Conservation (phyloP, 2,888 invertebrate species). For the Drosophila multiciliata region DNA sequence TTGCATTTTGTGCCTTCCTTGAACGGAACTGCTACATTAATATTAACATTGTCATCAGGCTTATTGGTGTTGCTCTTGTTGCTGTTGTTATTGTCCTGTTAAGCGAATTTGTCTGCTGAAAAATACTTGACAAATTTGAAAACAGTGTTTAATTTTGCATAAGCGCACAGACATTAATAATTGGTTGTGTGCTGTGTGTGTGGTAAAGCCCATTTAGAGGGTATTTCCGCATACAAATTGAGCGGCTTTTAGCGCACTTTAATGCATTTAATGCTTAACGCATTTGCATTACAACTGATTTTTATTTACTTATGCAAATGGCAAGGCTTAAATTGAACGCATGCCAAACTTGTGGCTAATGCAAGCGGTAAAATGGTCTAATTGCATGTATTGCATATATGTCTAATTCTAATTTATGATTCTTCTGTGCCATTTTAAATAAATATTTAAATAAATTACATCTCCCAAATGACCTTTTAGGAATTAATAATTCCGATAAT, state of each 20-base stretch:
- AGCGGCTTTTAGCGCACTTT: constrained; percentile 20
- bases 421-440: constrained; percentile 9
- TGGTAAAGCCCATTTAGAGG: constrained; percentile 20
- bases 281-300: constrained; percentile 35
- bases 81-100: constrained; percentile 1
- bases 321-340: constrained; percentile 44
- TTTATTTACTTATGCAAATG: constrained; percentile 25
- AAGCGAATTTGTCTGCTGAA: constrained; percentile 53
- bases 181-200: neutral
- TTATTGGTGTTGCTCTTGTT: neutral
- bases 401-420: constrained; percentile 28
- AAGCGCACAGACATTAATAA: constrained; percentile 19
- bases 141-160: constrained; percentile 47
- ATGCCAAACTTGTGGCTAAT: constrained; percentile 43
- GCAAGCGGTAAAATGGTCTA: constrained; percentile 37
- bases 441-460: constrained; percentile 11
- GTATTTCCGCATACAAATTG: constrained; percentile 29
- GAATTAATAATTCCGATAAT: constrained; percentile 9
- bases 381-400: constrained; percentile 37
- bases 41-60: constrained; percentile 45
- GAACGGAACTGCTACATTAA: constrained; percentile 64
- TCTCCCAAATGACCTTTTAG: neutral
- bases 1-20: constrained; percentile 30
- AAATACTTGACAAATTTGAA: constrained; percentile 54
- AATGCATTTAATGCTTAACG: constrained; percentile 38